Percentiles rank a stretch among this genome's conserved stretches.
phyloP scores from a whole-genome alignment of 2,888 invertebrate genomes.

The Pyrochroa serraticornis region DNA sequence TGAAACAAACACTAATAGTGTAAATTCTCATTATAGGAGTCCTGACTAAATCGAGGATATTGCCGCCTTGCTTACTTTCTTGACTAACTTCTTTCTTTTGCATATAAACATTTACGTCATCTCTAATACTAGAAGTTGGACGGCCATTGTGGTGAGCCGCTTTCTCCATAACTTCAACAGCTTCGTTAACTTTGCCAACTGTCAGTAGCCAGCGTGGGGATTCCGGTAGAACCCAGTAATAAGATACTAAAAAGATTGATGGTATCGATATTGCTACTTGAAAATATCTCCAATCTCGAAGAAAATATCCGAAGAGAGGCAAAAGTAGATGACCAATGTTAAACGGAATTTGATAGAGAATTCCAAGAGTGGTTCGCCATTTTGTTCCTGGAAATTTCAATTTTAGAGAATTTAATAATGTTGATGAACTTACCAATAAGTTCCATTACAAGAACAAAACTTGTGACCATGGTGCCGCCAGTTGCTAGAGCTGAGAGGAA shows the following conservation, averaged over 20 bases:
- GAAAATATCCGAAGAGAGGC: constrained; percentile 61
- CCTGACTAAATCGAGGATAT: constrained; percentile 69
- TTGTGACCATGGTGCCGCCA: constrained; percentile 84
- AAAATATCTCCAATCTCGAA: constrained; percentile 64
- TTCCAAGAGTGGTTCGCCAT: constrained; percentile 64
- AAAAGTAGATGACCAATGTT: constrained; percentile 64
- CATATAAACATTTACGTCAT: constrained; percentile 44
- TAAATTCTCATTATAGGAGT: constrained; percentile 73
- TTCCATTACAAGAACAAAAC: constrained; percentile 74
- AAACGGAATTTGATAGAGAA: constrained; percentile 66
- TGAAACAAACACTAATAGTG: constrained; percentile 75
- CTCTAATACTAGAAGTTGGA: constrained; percentile 42
- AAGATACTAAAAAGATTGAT: constrained; percentile 65
- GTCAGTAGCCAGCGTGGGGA: constrained; percentile 81
- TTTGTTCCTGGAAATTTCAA: constrained; percentile 52
- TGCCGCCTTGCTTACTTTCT: constrained; percentile 41
- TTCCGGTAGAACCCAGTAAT: constrained; percentile 76
- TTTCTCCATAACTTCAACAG: constrained; percentile 66
- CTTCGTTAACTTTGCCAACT: constrained; percentile 67
- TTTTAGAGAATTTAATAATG: too few species aligned
- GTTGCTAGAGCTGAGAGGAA: constrained; percentile 78
- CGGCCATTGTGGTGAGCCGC: constrained; percentile 64
- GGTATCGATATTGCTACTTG: constrained; percentile 65
- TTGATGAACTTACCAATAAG: constrained; percentile 60
- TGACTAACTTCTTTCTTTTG: constrained; percentile 27